Evolutionary conservation across 2,113 vertebrate genomes (phyloP), one percentile per base, ranked within the genome.

Genomic region (Rhinolophus ferrumequinum): DNA sequence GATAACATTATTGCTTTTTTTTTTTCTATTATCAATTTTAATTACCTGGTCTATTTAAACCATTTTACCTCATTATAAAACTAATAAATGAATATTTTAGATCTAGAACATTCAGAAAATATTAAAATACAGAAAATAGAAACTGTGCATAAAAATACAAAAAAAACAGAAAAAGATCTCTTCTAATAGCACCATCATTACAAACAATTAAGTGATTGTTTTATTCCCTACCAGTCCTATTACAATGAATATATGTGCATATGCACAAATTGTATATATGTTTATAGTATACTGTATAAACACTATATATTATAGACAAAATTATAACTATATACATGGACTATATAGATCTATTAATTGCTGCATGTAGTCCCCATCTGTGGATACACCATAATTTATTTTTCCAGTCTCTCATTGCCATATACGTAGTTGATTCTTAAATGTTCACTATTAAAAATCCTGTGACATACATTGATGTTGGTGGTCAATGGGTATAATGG

Each of bases 371-470:
- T 64, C 11, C 6, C 35, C 64, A 67, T 88, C 4, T 54, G 60
- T 81, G 22, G 19, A 70, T 82, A 14, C 15, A 66, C 3, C 28
- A 54, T 54, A 54, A 54, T 18, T 54, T 54, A 19, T 54, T 54
- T 54, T 54, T 54, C 14, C 14, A 16, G 13, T 54, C 12, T 94
- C 44, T 12, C 22, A 62, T 24, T 54, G 21, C 16, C n/a, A 60
- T 81, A 66, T 22, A 73, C 67, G 89, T 95, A 72, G 21, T 81
- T 92, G 54, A 52, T 67, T 80, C 18, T n/a, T 67, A 54, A 93
- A 86, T 93, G 85, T 35, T 84, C 21, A 85, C 13, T 86, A 22
- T 75, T 79, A 80, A 93, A 58, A 52, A 52, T 60, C 8, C 9
- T 76, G 69, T 69, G 1, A 26, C n/a, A 56, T 33, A 33, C 5